Base-by-base conservation (phyloP, 2,113 vertebrate species). In the Phocoena phocoena region DNA sequence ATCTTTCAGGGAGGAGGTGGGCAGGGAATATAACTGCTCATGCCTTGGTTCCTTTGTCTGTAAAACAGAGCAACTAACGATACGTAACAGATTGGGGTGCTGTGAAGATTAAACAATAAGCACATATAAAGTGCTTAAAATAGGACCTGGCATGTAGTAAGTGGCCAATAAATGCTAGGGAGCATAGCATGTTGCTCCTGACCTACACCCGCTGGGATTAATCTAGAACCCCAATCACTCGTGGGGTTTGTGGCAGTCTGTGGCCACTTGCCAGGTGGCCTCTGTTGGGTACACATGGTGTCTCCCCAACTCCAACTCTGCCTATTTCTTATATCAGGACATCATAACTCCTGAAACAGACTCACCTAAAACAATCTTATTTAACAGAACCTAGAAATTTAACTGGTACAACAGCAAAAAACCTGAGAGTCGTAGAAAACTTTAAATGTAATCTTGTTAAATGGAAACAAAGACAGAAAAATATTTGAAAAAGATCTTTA, bases 401-500 rank as follows among this genome's bases (percentile, higher is more conserved):
- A 86, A 79, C n/a, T 4, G 2, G 33, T 15, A 28, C 71, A n/a
- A 60, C 33, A 86, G 63, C 47, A 31, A 86, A 86, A 91, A 88
- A 38, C 13, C 55, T 25, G 41, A 55, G 62, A 73, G 68, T 26
- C 5, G 7, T 1, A n/a, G 21, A 28, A 41, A 86, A 79, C 1
- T 41, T 73, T 41, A 82, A 94, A 55, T n/a, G 21, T 74, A 89
- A 82, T 38, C 53, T 86, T 73, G 2, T 81, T 71, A 63, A 92
- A 67, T 44, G 55, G 55, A 95, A 95, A 95, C 62, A 71, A 50
- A 86, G 71, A 85, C 60, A 62, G 25, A 79, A 76, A 79, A 86
- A 44, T 71, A 63, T 71, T 86, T 87, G 17, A 36, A 44, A 80
- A 92, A 71, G 88, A 73, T 55, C 41, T 63, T 44, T 91, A 38